Conservation (phyloP, 2,113 vertebrate species). For the Tamias sibiricus region DNA sequence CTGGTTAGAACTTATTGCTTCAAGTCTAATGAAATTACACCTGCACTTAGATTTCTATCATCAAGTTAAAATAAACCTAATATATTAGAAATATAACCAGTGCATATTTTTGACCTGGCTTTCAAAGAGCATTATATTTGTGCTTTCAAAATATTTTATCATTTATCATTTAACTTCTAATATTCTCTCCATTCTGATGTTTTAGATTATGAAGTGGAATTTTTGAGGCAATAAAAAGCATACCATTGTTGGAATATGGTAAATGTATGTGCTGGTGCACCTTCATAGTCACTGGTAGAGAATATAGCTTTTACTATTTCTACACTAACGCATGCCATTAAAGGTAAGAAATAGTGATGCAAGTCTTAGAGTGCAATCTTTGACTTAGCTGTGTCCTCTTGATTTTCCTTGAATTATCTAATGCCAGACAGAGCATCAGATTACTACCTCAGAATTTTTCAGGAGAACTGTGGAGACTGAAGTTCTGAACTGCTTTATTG, state of each 20-base stretch:
- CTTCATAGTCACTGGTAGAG: not conserved
- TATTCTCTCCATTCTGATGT: rapidly evolving
- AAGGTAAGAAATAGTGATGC: not conserved
- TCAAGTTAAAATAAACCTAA: too few relatives aligned
- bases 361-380: not conserved
- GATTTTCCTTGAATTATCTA: not conserved
- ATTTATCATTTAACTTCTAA: not conserved
- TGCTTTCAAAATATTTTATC: not conserved
- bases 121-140: not conserved
- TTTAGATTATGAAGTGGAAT: not conserved
- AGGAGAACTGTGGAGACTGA: not conserved
- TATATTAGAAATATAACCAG: not conserved
- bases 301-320: not conserved
- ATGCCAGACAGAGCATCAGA: not conserved
- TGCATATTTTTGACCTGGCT: not conserved
- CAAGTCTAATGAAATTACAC: too few relatives aligned
- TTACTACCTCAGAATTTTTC: not conserved
- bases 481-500: not conserved
- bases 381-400: not conserved
- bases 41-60: too few relatives aligned
- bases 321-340: not conserved
- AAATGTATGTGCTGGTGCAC: not conserved
- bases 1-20: too few relatives aligned
- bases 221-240: not conserved
- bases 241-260: not conserved